phyloP scores from a whole-genome alignment of 2,888 invertebrate genomes.

The Halictus ligatus region DNA sequence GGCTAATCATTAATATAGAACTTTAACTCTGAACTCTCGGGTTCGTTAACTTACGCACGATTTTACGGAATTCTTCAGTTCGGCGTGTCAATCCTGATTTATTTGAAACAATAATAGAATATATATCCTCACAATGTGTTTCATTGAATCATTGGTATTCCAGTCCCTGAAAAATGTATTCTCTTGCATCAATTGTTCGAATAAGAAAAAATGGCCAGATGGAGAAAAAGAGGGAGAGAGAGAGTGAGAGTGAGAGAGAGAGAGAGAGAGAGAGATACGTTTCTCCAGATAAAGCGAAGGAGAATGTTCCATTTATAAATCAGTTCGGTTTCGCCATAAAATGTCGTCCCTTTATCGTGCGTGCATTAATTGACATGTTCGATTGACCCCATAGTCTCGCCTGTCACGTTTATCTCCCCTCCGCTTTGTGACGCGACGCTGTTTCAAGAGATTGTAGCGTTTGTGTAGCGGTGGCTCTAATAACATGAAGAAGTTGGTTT shows the following conservation, averaged over 20 bases:
- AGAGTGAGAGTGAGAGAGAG: background rate
- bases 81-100: too few relatives aligned
- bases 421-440: constrained; percentile 16
- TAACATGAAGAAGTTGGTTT: constrained; percentile 27
- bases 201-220: background rate
- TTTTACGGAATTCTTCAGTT: too few relatives aligned
- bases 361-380: constrained; percentile 36
- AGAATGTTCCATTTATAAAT: constrained; percentile 37
- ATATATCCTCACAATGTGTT: background rate
- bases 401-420: constrained; percentile 23
- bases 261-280: background rate
- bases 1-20: too few relatives aligned
- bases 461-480: constrained; percentile 14
- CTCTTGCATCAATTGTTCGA: background rate
- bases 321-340: constrained; percentile 35
- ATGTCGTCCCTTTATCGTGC: constrained; percentile 33
- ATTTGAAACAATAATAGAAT: background rate
- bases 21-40: too few relatives aligned
- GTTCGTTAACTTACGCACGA: too few relatives aligned
- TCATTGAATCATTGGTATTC: background rate
- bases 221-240: background rate
- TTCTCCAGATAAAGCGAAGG: background rate
- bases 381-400: constrained; percentile 44
- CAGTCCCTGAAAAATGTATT: background rate
- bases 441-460: constrained; percentile 8